Conservation (phyloP, 2,797 vertebrate genomes). For the Enteromius unitaeniatus region DNA sequence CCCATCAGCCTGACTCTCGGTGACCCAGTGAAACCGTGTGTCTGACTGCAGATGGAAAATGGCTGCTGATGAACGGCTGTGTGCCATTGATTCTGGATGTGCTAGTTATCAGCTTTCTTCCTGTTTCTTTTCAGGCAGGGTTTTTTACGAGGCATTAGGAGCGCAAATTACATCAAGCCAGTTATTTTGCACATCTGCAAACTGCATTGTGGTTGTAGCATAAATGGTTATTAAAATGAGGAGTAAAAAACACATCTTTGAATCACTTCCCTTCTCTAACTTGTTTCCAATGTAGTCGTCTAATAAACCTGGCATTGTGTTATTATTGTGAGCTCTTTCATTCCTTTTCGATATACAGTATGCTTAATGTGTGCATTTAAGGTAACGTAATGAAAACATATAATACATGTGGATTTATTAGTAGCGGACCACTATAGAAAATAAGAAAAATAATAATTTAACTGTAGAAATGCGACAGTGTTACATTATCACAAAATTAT, state of each 20-base stretch:
- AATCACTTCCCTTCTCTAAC: background rate
- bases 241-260: background rate
- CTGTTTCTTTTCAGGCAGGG: background rate
- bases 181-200: constrained; percentile 3
- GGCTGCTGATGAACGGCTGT: constrained; percentile 23
- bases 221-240: background rate
- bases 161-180: background rate
- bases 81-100: constrained; percentile 19
- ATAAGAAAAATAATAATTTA: background rate
- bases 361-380: background rate
- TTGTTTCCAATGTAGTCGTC: background rate
- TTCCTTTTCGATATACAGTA: background rate
- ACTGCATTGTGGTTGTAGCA: background rate
- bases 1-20: constrained; percentile 70
- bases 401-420: background rate
- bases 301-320: background rate
- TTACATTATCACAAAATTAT: background rate
- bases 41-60: constrained; percentile 56
- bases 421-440: background rate
- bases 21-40: constrained; percentile 71
- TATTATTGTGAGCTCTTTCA: background rate
- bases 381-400: background rate
- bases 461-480: background rate
- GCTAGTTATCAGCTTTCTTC: background rate
- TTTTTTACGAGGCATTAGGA: background rate